Evolutionary conservation across 2,888 invertebrate species (phyloP), one percentile per base, ranked within the genome.

Genomic region (Lithodes maja): DNA sequence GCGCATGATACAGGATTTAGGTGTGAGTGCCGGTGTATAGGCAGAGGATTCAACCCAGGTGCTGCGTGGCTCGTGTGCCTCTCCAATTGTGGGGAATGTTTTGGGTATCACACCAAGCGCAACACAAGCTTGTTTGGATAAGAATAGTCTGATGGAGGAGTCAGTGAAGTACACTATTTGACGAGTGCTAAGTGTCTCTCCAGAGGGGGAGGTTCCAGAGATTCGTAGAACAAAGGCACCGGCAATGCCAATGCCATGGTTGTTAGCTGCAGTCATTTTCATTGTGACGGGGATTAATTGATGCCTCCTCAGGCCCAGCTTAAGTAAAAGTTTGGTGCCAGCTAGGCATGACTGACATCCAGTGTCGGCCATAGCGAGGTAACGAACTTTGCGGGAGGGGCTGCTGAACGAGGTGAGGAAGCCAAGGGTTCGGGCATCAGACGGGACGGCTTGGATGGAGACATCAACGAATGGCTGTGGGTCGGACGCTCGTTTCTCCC

Each of bases 51-150:
- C 86, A 53, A 61, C 2, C 17, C 9, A 80, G 53, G 75, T 15
- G 49, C 9, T 50, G n/a, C 5, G 2, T 5, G 61, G n/a, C 15
- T 17, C 33, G 17, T 77, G 49, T 15, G 83, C 50, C 68, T 85
- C 88, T 78, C 88, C 88, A 50, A 85, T 74, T 15, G 85, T 88
- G 7, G 85, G 85, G 17, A 88, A 88, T 5, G 52, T 79, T 9
- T 52, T n/a, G 17, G 88, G 86, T 52, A 85, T 88, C n/a, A 85
- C 78, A 3, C 71, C 78, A 12, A 88, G 84, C 3, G 82, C 79
- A 78, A 71, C 69, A 53, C 79, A 79, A 5, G 88, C 71, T 71
- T 88, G 55, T 79, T 61, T 84, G 71, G 55, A 53, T 61, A 88
- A 17, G 74, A 88, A 88, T 52, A 85, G 49, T n/a, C n/a, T n/a